Conservation (phyloP, 2,113 vertebrate species). For the Oryzias woworae region DNA sequence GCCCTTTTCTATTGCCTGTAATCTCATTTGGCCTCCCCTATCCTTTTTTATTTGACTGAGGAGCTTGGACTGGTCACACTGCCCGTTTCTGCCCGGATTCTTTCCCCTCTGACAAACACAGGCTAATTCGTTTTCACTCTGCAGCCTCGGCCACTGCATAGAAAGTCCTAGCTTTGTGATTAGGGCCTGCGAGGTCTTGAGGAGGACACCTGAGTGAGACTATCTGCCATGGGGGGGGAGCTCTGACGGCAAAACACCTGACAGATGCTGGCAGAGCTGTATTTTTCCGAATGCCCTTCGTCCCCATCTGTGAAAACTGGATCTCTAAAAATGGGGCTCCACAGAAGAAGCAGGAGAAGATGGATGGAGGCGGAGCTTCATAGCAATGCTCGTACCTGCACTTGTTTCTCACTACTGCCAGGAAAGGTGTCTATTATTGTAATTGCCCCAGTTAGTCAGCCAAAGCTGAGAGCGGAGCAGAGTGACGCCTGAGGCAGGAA, state of each 20-base stretch:
- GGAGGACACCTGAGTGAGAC: conserved; percentile 41
- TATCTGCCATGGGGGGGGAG: conserved; percentile 28
- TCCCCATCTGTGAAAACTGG: neutral
- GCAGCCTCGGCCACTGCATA: conserved; percentile 45
- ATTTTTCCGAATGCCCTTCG: no score
- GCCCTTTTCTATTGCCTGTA: conserved; percentile 88
- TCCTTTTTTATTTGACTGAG: conserved; percentile 82
- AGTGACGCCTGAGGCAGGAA: conserved; percentile 37
- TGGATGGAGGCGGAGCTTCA: conserved; percentile 46
- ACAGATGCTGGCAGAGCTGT: conserved; percentile 35
- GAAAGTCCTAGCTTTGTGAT: conserved; percentile 49
- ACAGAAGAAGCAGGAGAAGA: conserved; percentile 26
- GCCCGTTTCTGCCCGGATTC: conserved; percentile 67
- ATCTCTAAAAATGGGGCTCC: conserved; percentile 39
- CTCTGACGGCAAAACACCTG: conserved; percentile 31
- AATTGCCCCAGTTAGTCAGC: conserved; percentile 63
- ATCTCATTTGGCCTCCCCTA: conserved; percentile 89
- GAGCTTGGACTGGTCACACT: conserved; percentile 77
- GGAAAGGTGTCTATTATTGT: conserved; percentile 69
- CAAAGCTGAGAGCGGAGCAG: conserved; percentile 43
- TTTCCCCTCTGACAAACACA: conserved; percentile 69
- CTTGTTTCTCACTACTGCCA: conserved; percentile 51
- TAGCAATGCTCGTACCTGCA: conserved; percentile 59
- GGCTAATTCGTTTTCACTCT: conserved; percentile 72
- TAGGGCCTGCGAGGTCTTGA: conserved; percentile 28